These are phyloP conservation scores for Petroica traversi DNA, from an alignment of 2,113 vertebrate genomes.

Conservation along the genomic window DNA sequence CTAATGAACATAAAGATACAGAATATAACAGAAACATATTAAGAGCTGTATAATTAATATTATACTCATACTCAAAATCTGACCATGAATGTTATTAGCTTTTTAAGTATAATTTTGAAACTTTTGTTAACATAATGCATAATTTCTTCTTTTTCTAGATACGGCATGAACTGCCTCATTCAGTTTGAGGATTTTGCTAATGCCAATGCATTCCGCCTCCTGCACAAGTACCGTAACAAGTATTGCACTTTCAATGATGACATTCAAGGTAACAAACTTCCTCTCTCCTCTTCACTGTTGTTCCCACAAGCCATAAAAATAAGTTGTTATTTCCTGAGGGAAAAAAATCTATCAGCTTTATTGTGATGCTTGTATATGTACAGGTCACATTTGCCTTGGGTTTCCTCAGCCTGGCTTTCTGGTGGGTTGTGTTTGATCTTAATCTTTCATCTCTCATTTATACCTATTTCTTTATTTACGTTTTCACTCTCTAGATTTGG, in stretches of 20 bases:
- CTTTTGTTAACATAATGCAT: background rate
- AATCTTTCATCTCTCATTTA: background rate
- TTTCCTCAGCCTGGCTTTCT: background rate
- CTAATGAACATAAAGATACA: background rate
- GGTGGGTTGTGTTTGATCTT: background rate
- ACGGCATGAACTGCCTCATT: constrained; percentile 92
- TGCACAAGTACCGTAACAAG: constrained; percentile 89
- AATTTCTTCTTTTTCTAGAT: constrained; percentile 75
- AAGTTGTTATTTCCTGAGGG: background rate
- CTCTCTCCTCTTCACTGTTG: background rate
- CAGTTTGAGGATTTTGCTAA: constrained; percentile 99
- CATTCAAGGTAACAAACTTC: constrained; percentile 88
- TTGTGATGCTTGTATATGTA: background rate
- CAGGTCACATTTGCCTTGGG: background rate
- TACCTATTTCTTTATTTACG: background rate
- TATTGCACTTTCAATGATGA: constrained; percentile 99
- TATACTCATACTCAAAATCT: background rate
- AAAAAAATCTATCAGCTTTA: background rate
- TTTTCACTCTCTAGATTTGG: background rate
- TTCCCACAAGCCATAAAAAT: background rate
- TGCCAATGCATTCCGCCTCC: constrained; percentile 91
- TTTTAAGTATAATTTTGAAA: background rate
- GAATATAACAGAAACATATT: background rate
- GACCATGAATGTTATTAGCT: background rate
- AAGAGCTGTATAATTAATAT: background rate